Evolutionary conservation across 2,888 invertebrate species (phyloP), one percentile per base, ranked within the genome.

Genomic region (Drepanosiphum platanoidis): DNA sequence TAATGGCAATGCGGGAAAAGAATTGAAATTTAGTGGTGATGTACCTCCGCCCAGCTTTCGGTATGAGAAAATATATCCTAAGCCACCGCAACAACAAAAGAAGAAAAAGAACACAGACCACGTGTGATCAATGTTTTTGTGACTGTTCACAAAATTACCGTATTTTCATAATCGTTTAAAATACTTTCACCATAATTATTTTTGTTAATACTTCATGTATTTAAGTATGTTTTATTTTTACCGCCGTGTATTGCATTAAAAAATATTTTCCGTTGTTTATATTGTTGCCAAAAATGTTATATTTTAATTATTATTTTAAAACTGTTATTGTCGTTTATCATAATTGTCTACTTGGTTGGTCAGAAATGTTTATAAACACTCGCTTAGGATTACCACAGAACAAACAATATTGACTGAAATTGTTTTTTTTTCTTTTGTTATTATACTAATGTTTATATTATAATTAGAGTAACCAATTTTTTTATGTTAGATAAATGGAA

Each of bases 21-120:
- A 71, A 58, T 52, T 52, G 1, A 80, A 80, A 66, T 58, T 36
- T 39, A 39, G n/a, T 36, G 34, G 27, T 58, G 30, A 30, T 1
- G 22, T 80, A 22, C 70, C 80, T 22, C 71, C 66, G 27, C 46
- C 83, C 15, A 84, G 52, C 5, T 84, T 84, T 30, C 74, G 68
- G 1, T 84, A 77, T 68, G 84, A 84, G 36, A 84, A 84, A 77
- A 84, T 84, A 64, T 84, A 84, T 34, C 84, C 84, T 8, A 84
- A 77, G 5, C 8, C 34, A 36, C 5, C 22, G 9, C 52, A 34
- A 11, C 30, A 34, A n/a, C 70, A 71, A 3, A 70, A 58, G 15
- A 81, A 71, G 58, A 80, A 81, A 39, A 81, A 81, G 58, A 71
- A 18, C 3, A 27, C 15, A 27, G 27, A 36, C 15, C 66, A 15